Evolutionary conservation across 2,888 invertebrate species (phyloP), one percentile per base, ranked within the genome.

Genomic region (Diaperis boleti): DNA sequence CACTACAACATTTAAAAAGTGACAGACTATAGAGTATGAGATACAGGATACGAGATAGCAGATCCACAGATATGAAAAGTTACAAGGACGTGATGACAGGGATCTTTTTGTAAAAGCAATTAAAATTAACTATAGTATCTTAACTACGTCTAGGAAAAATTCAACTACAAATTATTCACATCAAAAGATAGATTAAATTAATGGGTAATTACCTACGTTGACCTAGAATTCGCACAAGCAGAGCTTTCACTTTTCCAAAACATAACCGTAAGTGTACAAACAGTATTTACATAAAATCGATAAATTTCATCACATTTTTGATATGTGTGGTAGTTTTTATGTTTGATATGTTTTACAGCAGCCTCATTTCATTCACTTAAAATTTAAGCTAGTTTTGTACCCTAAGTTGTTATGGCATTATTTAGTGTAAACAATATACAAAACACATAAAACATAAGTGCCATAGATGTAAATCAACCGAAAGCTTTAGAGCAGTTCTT

Each of bases 1-100:
- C 66, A 65, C 71, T 72, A 73, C 71, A 66, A 73, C 72, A 72
- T 72, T 69, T 66, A 72, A 71, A 73, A 71, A 68, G 71, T 72
- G 71, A 72, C 65, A 71, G 73, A 73, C 71, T 73, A 71, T 35
- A 66, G 41, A 55, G 11, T 70, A 69, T 65, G 44, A 55, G 55
- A 42, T 54, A 45, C 33, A 71, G 69, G 65, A 64, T 67, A 68
- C 60, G 45, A 67, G 67, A 22, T 66, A 70, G 70, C 68, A 67
- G 68, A 69, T 69, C 59, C 66, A 69, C 70, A 70, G 70, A 70
- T 62, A 70, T 59, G 52, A 56, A 62, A 49, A 56, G 15, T 44
- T 52, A 42, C 44, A 17, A 59, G 44, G 44, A 59, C 49, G 50
- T 59, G 33, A 42, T 42, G 41, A 55, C 13, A 55, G 55, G 55